These are phyloP conservation scores for Bolinopsis microptera DNA, from an alignment of 37 sponge, comb jelly and placozoan genomes.

Conservation along the genomic window DNA sequence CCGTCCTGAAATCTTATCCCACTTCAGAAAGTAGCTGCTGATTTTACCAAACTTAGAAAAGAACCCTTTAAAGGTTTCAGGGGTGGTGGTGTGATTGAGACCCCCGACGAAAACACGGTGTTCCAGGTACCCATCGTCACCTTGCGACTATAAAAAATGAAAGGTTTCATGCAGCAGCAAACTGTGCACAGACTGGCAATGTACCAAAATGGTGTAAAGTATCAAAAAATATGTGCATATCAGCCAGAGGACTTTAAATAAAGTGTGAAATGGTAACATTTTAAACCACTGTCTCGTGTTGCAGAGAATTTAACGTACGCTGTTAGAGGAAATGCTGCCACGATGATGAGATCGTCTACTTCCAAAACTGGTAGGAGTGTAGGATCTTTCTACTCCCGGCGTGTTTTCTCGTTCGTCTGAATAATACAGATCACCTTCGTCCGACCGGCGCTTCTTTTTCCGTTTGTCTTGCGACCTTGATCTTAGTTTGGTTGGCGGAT, in stretches of 20 bases:
- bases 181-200: neutral
- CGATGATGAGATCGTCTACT: conserved; percentile 52
- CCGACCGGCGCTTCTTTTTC: conserved; percentile 61
- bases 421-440: conserved; percentile 54
- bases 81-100: conserved; percentile 52
- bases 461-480: conserved; percentile 33
- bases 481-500: neutral
- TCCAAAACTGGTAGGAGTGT: conserved; percentile 48
- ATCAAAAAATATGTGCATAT: too few relatives aligned
- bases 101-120: conserved; percentile 62
- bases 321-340: conserved; percentile 60
- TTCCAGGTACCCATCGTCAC: conserved; percentile 47
- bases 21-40: conserved; percentile 64
- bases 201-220: too few relatives aligned
- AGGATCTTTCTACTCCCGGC: conserved; percentile 23
- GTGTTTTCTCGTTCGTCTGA: conserved; percentile 37
- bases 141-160: conserved; percentile 32
- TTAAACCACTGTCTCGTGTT: too few relatives aligned
- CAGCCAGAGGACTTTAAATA: too few relatives aligned
- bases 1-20: conserved; percentile 41
- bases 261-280: too few relatives aligned
- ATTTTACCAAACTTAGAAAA: conserved; percentile 64
- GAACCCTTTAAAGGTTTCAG: conserved; percentile 43
- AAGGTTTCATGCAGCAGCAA: neutral
- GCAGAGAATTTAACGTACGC: conserved; percentile 47